phyloP scores from a whole-genome alignment of 2,113 vertebrate genomes.

The Misgurnus anguillicaudatus region DNA sequence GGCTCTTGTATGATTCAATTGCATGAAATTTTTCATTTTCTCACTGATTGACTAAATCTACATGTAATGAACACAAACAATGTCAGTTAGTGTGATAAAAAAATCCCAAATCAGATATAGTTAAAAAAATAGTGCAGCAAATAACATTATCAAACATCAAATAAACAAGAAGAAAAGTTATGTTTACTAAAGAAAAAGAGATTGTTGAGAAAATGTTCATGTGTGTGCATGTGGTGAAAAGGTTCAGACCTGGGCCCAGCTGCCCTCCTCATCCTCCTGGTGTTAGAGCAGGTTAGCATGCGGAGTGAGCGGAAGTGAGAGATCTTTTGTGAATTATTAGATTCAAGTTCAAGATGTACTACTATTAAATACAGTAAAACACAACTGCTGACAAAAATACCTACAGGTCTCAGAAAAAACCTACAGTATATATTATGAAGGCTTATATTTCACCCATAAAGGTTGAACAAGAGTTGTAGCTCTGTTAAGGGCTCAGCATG shows the following conservation, averaged over 20 bases:
- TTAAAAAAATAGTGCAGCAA: no score
- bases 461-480: no score
- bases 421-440: no score
- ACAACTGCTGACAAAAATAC: neutral
- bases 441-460: no score
- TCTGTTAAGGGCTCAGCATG: no score
- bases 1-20: no score
- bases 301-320: slow-evolving; percentile 73
- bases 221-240: slow-evolving; percentile 22
- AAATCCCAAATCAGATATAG: no score
- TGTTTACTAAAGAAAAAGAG: neutral
- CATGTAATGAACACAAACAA: no score
- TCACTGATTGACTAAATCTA: no score
- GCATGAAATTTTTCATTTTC: no score
- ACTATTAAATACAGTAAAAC: neutral
- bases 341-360: neutral
- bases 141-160: neutral
- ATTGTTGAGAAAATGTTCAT: neutral
- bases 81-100: no score
- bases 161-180: neutral
- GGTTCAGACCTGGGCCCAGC: slow-evolving; percentile 98
- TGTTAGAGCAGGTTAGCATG: slow-evolving; percentile 81
- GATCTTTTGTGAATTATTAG: slow-evolving; percentile 39
- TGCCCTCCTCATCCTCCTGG: slow-evolving; percentile 98
- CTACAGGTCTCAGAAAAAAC: no score